Conservation (phyloP, 2,113 vertebrate genomes). For the Pygoscelis adeliae region DNA sequence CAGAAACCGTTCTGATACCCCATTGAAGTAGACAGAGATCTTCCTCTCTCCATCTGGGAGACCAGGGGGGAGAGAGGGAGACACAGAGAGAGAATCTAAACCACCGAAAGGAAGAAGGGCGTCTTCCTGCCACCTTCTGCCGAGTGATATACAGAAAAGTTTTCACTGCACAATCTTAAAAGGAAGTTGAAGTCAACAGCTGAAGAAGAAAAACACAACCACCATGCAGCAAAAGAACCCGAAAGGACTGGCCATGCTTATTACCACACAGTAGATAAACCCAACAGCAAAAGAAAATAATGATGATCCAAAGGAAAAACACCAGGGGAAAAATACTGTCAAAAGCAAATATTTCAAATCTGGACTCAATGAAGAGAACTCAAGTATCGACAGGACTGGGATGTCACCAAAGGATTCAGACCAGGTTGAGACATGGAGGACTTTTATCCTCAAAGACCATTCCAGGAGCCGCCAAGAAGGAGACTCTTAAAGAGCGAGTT, state of each 20-base stretch:
- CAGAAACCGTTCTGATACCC: background rate
- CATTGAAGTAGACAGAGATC: background rate
- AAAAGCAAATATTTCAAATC: background rate
- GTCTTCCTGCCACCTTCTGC: background rate
- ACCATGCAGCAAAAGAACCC: background rate
- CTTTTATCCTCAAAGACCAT: background rate
- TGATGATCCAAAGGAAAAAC: background rate
- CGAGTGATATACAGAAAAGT: background rate
- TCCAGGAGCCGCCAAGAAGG: background rate
- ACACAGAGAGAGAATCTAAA: background rate
- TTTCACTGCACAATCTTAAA: background rate
- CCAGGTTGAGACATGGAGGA: background rate
- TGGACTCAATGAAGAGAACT: background rate
- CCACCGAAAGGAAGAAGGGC: background rate
- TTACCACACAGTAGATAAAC: background rate
- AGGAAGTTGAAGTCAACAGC: background rate
- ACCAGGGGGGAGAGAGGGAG: background rate
- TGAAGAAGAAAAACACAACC: background rate
- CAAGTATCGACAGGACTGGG: background rate
- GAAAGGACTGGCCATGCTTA: background rate
- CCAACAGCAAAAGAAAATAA: background rate
- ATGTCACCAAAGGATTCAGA: background rate
- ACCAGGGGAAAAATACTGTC: background rate
- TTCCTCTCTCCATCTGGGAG: background rate
- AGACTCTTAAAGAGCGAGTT: background rate